A percentile compares a stretch with the other conserved stretches of the same genome.
These are phyloP conservation scores for Chesias legatella DNA, from an alignment of 2,888 invertebrate genomes.

Conservation along the genomic window DNA sequence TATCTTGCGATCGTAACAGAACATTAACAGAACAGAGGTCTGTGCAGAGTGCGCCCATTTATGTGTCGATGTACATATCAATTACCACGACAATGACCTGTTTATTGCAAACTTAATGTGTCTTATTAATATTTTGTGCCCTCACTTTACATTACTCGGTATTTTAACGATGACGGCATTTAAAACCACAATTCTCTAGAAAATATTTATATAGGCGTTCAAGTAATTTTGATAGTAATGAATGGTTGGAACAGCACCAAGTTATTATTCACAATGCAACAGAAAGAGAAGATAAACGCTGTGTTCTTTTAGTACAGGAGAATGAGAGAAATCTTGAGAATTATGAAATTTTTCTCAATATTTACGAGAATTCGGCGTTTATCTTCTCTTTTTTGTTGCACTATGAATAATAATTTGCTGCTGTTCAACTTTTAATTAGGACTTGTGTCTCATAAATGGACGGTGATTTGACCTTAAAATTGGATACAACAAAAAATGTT, in stretches of 20 bases:
- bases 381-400: no score
- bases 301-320: no score
- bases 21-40: constrained; percentile 30
- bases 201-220: constrained; percentile 3
- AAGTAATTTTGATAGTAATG: constrained; percentile 11
- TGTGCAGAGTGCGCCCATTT: constrained; percentile 39
- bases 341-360: no score
- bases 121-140: constrained; percentile 20
- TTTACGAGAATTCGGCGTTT: no score
- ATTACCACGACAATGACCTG: constrained; percentile 19
- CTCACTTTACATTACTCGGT: constrained; percentile 10
- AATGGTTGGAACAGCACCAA: neutral
- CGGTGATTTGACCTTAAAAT: no score
- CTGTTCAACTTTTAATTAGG: neutral
- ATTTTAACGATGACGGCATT: constrained; percentile 17
- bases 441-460: neutral
- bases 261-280: no score
- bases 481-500: no score
- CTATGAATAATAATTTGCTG: neutral
- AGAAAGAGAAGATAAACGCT: no score
- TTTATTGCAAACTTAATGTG: constrained; percentile 20
- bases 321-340: no score
- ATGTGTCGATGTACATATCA: constrained; percentile 23
- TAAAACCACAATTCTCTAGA: constrained; percentile 10
- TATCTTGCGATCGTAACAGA: constrained; percentile 6